Evolutionary conservation across 2,113 vertebrate genomes (phyloP).

Genomic region (Aptenodytes forsteri): DNA sequence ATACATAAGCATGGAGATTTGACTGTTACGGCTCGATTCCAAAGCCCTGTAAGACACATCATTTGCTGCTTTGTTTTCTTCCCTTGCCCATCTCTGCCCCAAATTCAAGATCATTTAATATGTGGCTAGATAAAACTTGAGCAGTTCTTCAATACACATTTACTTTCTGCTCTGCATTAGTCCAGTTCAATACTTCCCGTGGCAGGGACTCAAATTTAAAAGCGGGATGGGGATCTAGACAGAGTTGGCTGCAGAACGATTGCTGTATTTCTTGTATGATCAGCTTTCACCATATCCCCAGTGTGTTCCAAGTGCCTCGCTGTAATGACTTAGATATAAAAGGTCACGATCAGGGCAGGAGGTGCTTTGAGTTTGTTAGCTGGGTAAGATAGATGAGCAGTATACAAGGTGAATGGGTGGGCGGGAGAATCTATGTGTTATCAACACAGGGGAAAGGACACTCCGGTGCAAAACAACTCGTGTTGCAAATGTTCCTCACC

Average conservation of each 20-base stretch:
- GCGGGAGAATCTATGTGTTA: not conserved
- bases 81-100: constrained; percentile 30
- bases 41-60: constrained; percentile 24
- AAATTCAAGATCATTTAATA: constrained; percentile 54
- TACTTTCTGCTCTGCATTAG: constrained; percentile 50
- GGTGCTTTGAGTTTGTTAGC: constrained; percentile 37
- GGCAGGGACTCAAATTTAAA: not conserved
- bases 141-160: constrained; percentile 23
- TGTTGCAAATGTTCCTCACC: not conserved
- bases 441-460: not conserved
- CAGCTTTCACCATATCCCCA: constrained; percentile 28
- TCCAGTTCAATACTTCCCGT: not conserved
- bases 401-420: not conserved
- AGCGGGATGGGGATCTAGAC: not conserved
- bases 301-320: not conserved
- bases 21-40: not conserved
- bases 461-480: not conserved
- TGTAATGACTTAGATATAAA: constrained; percentile 56
- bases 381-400: not conserved
- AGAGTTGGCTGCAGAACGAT: not conserved
- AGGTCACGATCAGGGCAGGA: not conserved
- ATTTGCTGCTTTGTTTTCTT: constrained; percentile 25
- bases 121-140: constrained; percentile 31
- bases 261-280: not conserved
- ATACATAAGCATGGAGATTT: not conserved